Conservation (phyloP, 2,113 vertebrate genomes). For the Pseudolaguvia tuberculata region DNA sequence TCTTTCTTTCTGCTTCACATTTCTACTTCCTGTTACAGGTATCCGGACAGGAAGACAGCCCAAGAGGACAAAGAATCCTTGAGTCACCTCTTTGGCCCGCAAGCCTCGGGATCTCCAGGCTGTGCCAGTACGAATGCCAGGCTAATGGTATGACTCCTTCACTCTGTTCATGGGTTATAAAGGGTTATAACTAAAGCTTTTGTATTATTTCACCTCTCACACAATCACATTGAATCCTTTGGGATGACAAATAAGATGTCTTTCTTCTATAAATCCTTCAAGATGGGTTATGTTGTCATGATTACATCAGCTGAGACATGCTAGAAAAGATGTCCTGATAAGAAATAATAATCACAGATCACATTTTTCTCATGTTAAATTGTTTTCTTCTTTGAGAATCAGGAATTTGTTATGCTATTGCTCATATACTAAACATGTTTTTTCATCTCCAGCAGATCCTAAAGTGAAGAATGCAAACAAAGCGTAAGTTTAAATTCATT, state of each 20-base stretch:
- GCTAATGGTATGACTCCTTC: slow-evolving; percentile 57
- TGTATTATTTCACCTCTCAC: not conserved
- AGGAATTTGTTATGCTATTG: too few relatives aligned
- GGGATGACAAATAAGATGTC: not conserved
- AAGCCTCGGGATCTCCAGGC: slow-evolving; percentile 81
- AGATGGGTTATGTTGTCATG: too few relatives aligned
- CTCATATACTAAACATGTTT: not conserved
- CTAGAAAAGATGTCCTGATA: too few relatives aligned
- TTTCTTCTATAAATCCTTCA: too few relatives aligned
- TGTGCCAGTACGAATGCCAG: slow-evolving; percentile 78
- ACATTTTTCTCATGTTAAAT: too few relatives aligned
- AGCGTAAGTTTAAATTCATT: slow-evolving; percentile 1
- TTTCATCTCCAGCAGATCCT: slow-evolving; percentile 1
- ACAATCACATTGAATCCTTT: not conserved
- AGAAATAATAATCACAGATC: too few relatives aligned
- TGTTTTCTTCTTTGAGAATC: too few relatives aligned
- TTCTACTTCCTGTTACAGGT: slow-evolving; percentile 70
- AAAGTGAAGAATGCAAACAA: slow-evolving; percentile 5
- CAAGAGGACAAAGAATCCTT: slow-evolving; percentile 79
- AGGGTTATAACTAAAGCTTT: not conserved
- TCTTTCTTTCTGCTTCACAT: not conserved
- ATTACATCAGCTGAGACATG: too few relatives aligned
- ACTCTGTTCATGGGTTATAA: not conserved
- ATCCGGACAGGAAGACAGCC: slow-evolving; percentile 84
- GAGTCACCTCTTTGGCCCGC: slow-evolving; percentile 85